Evolutionary conservation across 2,113 vertebrate species (phyloP).

Genomic region (Erythrocercus mccallii): DNA sequence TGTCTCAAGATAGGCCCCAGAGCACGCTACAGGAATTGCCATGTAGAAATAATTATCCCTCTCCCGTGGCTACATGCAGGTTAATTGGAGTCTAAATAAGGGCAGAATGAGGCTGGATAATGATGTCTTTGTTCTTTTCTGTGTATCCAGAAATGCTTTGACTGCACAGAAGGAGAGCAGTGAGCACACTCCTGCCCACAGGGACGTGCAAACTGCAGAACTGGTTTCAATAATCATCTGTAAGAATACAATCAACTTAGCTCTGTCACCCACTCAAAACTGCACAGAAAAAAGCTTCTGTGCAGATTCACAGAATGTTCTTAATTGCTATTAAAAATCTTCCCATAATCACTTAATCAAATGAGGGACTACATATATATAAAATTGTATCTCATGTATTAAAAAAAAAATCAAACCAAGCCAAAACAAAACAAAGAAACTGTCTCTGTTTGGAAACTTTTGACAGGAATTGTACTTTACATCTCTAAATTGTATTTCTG

Average conservation of each 20-base stretch:
- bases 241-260: background rate
- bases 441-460: background rate
- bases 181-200: background rate
- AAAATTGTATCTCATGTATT: background rate
- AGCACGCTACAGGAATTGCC: background rate
- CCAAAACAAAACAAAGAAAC: too few relatives aligned
- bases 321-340: background rate
- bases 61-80: rapidly evolving
- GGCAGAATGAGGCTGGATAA: background rate
- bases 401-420: background rate
- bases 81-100: background rate
- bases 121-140: background rate
- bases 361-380: background rate
- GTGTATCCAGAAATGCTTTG: background rate
- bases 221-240: background rate
- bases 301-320: background rate
- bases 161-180: background rate
- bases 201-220: background rate
- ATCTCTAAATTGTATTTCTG: background rate
- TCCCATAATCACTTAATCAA: background rate
- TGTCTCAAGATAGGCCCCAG: background rate
- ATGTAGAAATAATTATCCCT: background rate
- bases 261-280: background rate
- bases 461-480: background rate
- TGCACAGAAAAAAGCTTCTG: background rate